phyloP scores from a whole-genome alignment of 2,888 invertebrate genomes.

The Chorisops tibialis region DNA sequence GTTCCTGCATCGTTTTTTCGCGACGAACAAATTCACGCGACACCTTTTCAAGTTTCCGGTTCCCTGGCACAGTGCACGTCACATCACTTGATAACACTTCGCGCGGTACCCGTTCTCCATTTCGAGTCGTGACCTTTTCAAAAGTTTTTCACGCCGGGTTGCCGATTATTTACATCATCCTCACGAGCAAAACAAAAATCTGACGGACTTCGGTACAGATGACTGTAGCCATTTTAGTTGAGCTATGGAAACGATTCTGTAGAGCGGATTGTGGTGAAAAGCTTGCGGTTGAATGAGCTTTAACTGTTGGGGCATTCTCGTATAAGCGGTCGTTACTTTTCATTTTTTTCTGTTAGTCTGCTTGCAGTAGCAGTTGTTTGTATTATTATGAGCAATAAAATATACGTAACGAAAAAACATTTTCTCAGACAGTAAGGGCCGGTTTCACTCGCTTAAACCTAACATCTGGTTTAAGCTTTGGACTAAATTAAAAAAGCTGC shows the following conservation, averaged over 20 bases:
- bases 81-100: constrained; percentile 1
- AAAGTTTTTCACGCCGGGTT: background rate
- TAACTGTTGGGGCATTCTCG: too few relatives aligned
- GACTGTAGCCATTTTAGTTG: constrained; percentile 16
- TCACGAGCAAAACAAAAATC: constrained; percentile 18
- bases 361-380: too few relatives aligned
- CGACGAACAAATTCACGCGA: background rate
- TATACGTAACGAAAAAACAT: too few relatives aligned
- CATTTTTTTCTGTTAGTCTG: too few relatives aligned
- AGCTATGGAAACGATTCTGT: constrained; percentile 5
- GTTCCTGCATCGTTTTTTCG: constrained; percentile 6
- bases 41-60: background rate
- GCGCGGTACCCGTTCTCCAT: background rate
- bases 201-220: constrained; percentile 14
- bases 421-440: too few relatives aligned
- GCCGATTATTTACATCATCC: constrained; percentile 14
- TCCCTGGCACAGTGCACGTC: background rate
- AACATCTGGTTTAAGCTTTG: too few relatives aligned
- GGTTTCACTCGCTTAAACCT: too few relatives aligned
- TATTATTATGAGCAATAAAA: too few relatives aligned
- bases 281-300: too few relatives aligned
- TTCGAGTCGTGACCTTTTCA: background rate
- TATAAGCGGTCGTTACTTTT: too few relatives aligned
- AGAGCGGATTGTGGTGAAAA: background rate
- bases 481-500: too few relatives aligned